Evolutionary conservation across 2,113 vertebrate genomes (phyloP).

Genomic region (Apodemus speciosus): DNA sequence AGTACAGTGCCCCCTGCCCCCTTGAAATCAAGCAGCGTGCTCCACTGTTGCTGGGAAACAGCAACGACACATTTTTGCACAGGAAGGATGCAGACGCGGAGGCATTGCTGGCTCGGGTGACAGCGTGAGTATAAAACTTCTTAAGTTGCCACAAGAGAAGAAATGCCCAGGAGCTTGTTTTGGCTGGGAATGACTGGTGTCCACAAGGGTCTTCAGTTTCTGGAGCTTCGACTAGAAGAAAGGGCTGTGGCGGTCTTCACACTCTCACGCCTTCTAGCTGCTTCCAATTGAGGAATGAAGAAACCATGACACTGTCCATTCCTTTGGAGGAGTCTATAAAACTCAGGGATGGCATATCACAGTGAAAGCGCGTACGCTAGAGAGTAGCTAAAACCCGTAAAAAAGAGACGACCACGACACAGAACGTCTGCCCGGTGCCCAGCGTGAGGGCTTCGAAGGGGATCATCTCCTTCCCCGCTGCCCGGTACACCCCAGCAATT

Average conservation of each 20-base stretch:
- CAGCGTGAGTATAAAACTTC: background rate
- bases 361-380: slow-evolving; percentile 81
- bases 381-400: slow-evolving; percentile 94
- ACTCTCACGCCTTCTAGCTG: background rate
- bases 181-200: background rate
- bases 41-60: background rate
- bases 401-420: slow-evolving; percentile 94
- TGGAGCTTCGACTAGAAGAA: background rate
- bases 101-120: background rate
- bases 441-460: slow-evolving; percentile 94
- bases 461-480: slow-evolving; percentile 96
- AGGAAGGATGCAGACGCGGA: background rate
- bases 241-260: slow-evolving; percentile 17
- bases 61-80: background rate
- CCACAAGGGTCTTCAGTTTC: background rate
- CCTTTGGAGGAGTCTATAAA: background rate
- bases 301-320: slow-evolving; percentile 25
- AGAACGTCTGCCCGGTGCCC: slow-evolving; percentile 96
- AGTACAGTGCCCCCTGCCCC: background rate
- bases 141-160: background rate
- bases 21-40: background rate
- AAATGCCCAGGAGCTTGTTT: slow-evolving; percentile 1
- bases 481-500: slow-evolving; percentile 97
- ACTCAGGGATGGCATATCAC: background rate
- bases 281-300: background rate